Conservation (phyloP, 2,888 invertebrate genomes). For the Drosophila flavopinicola region DNA sequence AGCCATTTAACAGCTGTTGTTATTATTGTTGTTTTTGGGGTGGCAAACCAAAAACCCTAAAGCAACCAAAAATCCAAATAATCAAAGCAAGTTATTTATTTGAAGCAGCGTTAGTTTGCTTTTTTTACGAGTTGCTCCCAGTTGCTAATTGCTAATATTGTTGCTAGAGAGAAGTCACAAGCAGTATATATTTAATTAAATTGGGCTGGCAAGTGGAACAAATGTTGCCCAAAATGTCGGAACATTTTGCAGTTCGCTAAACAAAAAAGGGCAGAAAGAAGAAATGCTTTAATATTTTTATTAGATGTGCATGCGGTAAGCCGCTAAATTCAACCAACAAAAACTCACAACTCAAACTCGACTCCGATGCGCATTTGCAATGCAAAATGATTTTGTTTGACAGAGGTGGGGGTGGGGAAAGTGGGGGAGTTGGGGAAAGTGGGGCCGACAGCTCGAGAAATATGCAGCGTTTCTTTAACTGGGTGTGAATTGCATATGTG, state of each 20-base stretch:
- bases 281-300: conserved; percentile 68
- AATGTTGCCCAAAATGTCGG: conserved; percentile 31
- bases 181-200: conserved; percentile 45
- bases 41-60: neutral
- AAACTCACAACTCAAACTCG: conserved; percentile 7
- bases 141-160: conserved; percentile 29
- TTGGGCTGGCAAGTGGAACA: conserved; percentile 41
- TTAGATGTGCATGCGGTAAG: conserved; percentile 68
- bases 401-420: conserved; percentile 15
- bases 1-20: conserved; percentile 18
- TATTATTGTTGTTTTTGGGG: neutral
- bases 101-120: conserved; percentile 15
- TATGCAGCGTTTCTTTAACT: conserved; percentile 37
- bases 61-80: conserved; percentile 41
- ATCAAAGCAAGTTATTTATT: conserved; percentile 44
- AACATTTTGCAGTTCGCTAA: conserved; percentile 22
- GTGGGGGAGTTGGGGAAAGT: neutral
- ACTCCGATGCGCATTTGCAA: conserved; percentile 52
- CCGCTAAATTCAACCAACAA: conserved; percentile 32
- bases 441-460: conserved; percentile 27
- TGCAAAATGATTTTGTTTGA: conserved; percentile 71
- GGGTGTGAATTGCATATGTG: conserved; percentile 51
- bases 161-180: conserved; percentile 34
- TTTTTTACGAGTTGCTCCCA: conserved; percentile 9
- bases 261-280: conserved; percentile 1